Evolutionary conservation across 1,140 invertebrate species (phyloP).

Genomic region (Drosophila prosaltans): DNA sequence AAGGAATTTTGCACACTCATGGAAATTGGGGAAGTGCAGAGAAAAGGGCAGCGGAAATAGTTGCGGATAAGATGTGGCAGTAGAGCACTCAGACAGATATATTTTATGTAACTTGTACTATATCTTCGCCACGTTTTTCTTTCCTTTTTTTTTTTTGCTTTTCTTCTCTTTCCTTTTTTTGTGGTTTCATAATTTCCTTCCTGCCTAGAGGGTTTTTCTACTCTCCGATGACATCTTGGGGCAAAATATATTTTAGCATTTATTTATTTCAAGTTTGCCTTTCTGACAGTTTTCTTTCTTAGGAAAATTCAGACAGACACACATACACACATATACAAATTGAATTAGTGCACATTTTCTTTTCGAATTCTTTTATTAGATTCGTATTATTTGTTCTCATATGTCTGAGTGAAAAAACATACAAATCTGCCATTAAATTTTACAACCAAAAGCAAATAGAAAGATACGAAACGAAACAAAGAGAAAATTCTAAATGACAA

Average conservation of each 20-base stretch:
- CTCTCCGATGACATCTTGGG: conserved; percentile 60
- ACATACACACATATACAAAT: conserved; percentile 15
- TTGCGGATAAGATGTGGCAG: conserved; percentile 10
- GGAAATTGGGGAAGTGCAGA: conserved; percentile 15
- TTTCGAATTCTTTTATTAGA: neutral
- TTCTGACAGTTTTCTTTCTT: conserved; percentile 68
- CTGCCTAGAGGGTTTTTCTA: conserved; percentile 52
- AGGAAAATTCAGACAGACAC: conserved; percentile 45
- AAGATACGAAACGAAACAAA: conserved; percentile 26
- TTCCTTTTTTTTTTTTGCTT: conserved; percentile 16
- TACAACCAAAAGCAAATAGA: conserved; percentile 40
- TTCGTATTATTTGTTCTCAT: neutral
- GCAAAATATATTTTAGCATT: conserved; percentile 71
- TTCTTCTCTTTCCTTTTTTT: conserved; percentile 36
- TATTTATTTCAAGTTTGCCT: conserved; percentile 70
- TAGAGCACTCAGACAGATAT: conserved; percentile 26
- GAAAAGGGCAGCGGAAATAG: conserved; percentile 1
- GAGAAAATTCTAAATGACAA: conserved; percentile 36
- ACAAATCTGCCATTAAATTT: conserved; percentile 38
- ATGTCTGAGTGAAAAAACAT: conserved; percentile 20
- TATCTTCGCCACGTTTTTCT: conserved; percentile 31
- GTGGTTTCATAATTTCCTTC: conserved; percentile 70
- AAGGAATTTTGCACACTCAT: conserved; percentile 71
- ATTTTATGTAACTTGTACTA: conserved; percentile 37
- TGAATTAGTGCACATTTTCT: conserved; percentile 24